Conservation (phyloP, 2,888 invertebrate genomes). For the Chorisops tibialis region DNA sequence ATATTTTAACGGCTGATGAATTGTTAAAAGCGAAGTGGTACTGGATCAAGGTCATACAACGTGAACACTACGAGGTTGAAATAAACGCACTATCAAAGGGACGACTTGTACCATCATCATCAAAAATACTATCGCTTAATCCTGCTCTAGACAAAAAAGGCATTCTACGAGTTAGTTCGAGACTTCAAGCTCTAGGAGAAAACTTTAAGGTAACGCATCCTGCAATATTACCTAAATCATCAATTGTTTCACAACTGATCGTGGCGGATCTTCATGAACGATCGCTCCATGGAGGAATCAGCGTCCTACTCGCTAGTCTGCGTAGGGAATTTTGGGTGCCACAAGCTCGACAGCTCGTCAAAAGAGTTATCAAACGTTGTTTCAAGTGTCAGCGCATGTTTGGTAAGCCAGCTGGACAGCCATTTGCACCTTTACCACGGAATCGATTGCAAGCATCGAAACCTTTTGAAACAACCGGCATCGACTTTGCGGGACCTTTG, state of each 20-base stretch:
- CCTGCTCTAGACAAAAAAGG: no score
- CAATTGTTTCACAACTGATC: not conserved
- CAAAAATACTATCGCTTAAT: no score
- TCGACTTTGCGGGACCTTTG: constrained; percentile 22
- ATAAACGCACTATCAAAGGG: no score
- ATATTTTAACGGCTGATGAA: no score
- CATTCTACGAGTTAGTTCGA: no score
- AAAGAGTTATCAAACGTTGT: constrained; percentile 20
- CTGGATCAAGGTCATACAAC: no score
- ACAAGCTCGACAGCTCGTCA: constrained; percentile 12
- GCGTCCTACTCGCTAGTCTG: not conserved
- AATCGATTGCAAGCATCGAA: constrained; percentile 13
- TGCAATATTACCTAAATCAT: not conserved
- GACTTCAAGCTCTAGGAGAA: no score
- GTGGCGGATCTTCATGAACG: not conserved
- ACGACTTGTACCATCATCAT: no score
- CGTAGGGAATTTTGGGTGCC: constrained; percentile 1
- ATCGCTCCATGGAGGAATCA: not conserved
- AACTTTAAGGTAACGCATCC: not conserved
- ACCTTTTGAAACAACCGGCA: constrained; percentile 13
- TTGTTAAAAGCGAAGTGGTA: no score
- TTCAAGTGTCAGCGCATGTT: constrained; percentile 21
- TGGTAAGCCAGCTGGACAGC: constrained; percentile 9
- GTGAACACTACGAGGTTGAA: no score
- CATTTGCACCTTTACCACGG: constrained; percentile 20